phyloP scores from a whole-genome alignment of 2,888 invertebrate genomes.

The Parnassius smintheus region DNA sequence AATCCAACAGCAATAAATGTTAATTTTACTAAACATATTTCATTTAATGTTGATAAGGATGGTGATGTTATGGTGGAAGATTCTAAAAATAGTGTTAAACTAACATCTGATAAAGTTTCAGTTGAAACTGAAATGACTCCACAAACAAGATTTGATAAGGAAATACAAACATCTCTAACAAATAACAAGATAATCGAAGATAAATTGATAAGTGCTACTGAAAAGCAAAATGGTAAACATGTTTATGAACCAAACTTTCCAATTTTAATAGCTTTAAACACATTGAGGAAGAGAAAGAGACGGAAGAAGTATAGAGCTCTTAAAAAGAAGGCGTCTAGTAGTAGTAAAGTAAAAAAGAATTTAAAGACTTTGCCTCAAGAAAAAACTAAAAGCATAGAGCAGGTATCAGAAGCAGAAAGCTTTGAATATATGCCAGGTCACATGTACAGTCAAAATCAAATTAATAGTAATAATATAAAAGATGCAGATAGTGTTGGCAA shows the following conservation, averaged over 20 bases:
- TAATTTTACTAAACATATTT: slow-evolving; percentile 72
- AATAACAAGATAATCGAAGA: slow-evolving; percentile 37
- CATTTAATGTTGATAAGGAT: slow-evolving; percentile 70
- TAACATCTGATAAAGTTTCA: slow-evolving; percentile 51
- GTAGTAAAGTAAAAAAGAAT: slow-evolving; percentile 38
- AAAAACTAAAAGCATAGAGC: slow-evolving; percentile 51
- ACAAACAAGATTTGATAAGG: slow-evolving; percentile 53
- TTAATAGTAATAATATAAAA: slow-evolving; percentile 38
- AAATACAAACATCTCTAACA: slow-evolving; percentile 63
- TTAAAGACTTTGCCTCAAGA: slow-evolving; percentile 47
- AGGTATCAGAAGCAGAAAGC: slow-evolving; percentile 82
- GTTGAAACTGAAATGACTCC: slow-evolving; percentile 40
- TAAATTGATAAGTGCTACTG: slow-evolving; percentile 32
- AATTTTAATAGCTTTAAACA: slow-evolving; percentile 62
- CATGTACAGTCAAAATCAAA: slow-evolving; percentile 78
- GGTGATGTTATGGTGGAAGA: slow-evolving; percentile 58
- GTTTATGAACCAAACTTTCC: slow-evolving; percentile 47
- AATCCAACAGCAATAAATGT: slow-evolving; percentile 62
- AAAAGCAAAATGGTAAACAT: slow-evolving; percentile 29
- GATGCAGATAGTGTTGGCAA: slow-evolving; percentile 50
- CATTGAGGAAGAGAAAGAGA: slow-evolving; percentile 52
- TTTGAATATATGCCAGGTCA: slow-evolving; percentile 84
- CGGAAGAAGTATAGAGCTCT: slow-evolving; percentile 48
- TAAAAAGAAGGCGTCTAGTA: slow-evolving; percentile 45
- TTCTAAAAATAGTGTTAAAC: slow-evolving; percentile 48